Evolutionary conservation across 1,140 invertebrate genomes (phyloP), one percentile per base, ranked within the genome.

Genomic region (Nomia melanderi): DNA sequence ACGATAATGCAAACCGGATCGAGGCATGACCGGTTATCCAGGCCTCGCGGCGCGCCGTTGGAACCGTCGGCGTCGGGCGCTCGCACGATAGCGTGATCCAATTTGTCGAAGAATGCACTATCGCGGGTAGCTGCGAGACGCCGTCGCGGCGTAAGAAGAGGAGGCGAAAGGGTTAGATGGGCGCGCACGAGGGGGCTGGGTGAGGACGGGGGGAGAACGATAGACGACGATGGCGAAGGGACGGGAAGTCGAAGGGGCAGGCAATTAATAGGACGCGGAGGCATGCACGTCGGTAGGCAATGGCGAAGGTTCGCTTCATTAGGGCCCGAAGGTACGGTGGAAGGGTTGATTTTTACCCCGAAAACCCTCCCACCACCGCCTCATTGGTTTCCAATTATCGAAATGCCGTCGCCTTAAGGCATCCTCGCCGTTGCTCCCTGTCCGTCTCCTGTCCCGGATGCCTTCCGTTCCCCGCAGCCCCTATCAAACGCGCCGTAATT

Each of bases 31-130:
- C 44, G 59, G 72, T 81, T 76, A 87, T 85, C 73, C 83, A 59
- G 63, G 60, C 78, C 79, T 73, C 77, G 63, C 78, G 76, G 74
- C n/a, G n/a, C n/a, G n/a, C n/a, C n/a, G n/a, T n/a, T 83, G 66
- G 73, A 82, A 79, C 74, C 81, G 75, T 86, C 64, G n/a, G 83
- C 81, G 75, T 86, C 65, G 83, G 76, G 67, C 81, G 73, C 79
- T 89, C 77, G 81, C 79, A 76, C 80, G 86, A 86, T 91, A 88
- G 90, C 90, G 89, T 90, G 89, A 91, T 91, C 89, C 88, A 91
- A 91, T 91, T 91, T 91, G 88, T 90, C 90, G 90, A 91, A 91
- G 89, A 91, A 91, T 90, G 89, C 80, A 86, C 79, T 83, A 88
- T 86, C 84, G 85, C 81, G 85, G 84, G 73, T 71, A 85, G 86